Evolutionary conservation across 2,797 vertebrate genomes (phyloP), one percentile per base, ranked within the genome.

Genomic region (Vespertilio murinus): DNA sequence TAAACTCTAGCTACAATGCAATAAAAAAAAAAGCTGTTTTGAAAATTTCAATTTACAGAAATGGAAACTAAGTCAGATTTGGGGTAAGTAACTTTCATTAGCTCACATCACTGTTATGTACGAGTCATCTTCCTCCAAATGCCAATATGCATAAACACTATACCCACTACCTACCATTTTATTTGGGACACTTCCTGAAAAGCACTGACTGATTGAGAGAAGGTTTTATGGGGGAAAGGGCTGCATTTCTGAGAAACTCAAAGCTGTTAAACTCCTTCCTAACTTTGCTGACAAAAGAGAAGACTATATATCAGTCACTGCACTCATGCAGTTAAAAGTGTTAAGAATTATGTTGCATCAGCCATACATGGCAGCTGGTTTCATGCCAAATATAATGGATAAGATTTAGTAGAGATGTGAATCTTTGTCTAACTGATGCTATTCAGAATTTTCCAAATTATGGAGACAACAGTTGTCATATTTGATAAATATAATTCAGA

Each of bases 401-500:
- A 40, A 9, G 13, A 42, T 71, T 56, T 71, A 80, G 8, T 67
- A 35, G 7, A 71, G 0, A 42, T 90, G 14, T 33, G 7, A 80
- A 84, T 71, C n/a, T 28, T 56, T 71, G 3, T 61, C 35, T 70
- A 61, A 59, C 16, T 45, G 12, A 61, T 23, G 47, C 22, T 70
- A 61, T 30, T 59, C 8, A 79, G 1, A 74, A 59, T 52, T 42
- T 82, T 64, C 25, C 54, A 38, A 77, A 67, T 83, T 86, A 78
- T 91, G 12, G 67, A 30, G 14, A 64, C 9, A 56, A 40, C 17
- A 4, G 17, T 47, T 78, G 30, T 4, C 5, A 84, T 84, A 77
- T 47, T 71, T 93, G 17, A 77, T 42, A 86, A 87, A 61, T 80
- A 69, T 6, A 65, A 90, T 85, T 95, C 45, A 82, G 78, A 93